Evolutionary conservation across 2,113 vertebrate species (phyloP), one percentile per base, ranked within the genome.

Genomic region (Xiphophorus couchianus): DNA sequence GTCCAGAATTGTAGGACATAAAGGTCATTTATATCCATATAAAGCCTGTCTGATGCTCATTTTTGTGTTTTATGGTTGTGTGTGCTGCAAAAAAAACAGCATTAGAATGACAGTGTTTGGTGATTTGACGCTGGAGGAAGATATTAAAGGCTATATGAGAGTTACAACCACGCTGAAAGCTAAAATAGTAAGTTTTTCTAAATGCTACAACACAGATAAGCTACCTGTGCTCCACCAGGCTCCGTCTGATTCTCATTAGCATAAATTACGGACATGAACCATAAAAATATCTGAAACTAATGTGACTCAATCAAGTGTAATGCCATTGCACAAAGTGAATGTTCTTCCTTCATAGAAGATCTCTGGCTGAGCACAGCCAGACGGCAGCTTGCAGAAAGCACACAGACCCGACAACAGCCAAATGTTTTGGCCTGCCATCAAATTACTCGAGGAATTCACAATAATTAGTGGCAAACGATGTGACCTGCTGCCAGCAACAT

Each of bases 391-490:
- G 80, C 74, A 72, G 64, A 68, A 65, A 72, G 39, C 64, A 76
- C 64, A 71, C 74, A 72, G 69, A 72, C 33, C 44, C 33, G 13
- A 62, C 58, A 68, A 58, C 27, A 72, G 69, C 79, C 79, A 81
- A 76, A 76, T 76, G 74, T 67, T 76, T 63, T 81, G 64, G 73
- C 74, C 74, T 31, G 58, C 63, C 25, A 63, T 81, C 69, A 81
- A 76, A 72, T 81, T 76, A 76, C 58, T 81, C 33, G 63, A 62
- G 69, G 69, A 81, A 76, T 81, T 73, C 69, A 72, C 80, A 81
- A 68, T 51, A 76, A 76, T 81, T 81, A 72, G 74, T 66, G 70
- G 62, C 54, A 67, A 76, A 60, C 76, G 64, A 63, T 72, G 67
- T 64, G 80, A 81, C 74, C 73, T 72, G 80, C 80, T 66, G 58